A percentile compares a stretch with the other conserved stretches of the same genome.
Evolutionary conservation across 2,797 vertebrate species (phyloP).

Genomic region (Phyllotis vaccarum): DNA sequence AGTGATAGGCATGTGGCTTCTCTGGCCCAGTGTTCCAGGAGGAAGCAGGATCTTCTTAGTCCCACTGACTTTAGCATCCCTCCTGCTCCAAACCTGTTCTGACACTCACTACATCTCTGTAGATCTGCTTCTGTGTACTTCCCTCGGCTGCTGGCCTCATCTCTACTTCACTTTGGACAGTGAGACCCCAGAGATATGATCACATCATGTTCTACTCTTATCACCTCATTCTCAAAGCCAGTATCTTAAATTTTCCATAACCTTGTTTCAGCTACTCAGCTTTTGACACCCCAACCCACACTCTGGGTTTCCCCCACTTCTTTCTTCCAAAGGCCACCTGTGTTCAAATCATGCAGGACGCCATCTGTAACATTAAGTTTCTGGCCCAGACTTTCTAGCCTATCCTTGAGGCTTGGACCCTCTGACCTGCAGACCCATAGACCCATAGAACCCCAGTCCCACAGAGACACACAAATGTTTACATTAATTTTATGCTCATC

Average conservation of each 20-base stretch:
- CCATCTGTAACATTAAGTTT: too few species aligned
- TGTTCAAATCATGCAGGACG: background rate
- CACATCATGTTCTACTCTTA: background rate
- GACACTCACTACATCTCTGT: background rate
- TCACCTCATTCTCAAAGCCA: background rate
- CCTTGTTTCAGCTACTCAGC: background rate
- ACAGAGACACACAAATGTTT: too few species aligned
- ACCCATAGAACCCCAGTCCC: too few species aligned
- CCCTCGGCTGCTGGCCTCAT: background rate
- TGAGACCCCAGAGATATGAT: background rate
- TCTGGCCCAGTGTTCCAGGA: too few species aligned
- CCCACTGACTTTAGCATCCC: background rate
- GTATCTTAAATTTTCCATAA: background rate
- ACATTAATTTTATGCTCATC: too few species aligned
- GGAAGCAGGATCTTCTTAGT: background rate
- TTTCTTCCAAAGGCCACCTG: background rate
- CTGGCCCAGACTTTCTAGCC: too few species aligned
- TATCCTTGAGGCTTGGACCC: too few species aligned
- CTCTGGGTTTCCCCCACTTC: background rate
- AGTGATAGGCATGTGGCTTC: background rate
- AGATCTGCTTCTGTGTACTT: background rate
- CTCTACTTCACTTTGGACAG: background rate
- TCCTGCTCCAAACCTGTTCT: background rate
- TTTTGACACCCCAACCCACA: background rate
- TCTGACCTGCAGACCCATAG: too few species aligned